Conservation (phyloP, 2,888 invertebrate genomes). For the Griposia aprilina region DNA sequence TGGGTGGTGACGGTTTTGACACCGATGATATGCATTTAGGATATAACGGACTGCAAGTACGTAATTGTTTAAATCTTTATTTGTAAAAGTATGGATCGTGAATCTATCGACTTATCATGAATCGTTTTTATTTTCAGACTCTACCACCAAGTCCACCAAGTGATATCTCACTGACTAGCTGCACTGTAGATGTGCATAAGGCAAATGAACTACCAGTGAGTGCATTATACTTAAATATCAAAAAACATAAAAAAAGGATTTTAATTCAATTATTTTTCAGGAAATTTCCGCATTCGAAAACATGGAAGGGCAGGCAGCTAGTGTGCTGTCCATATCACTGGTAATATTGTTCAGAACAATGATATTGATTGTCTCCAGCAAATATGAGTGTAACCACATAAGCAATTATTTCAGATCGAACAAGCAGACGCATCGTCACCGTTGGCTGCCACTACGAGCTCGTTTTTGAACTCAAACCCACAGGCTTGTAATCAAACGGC, state of each 20-base stretch:
- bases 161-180: neutral
- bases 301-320: slow-evolving; percentile 13
- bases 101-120: neutral
- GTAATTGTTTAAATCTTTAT: neutral
- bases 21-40: neutral
- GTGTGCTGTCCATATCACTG: slow-evolving; percentile 13
- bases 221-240: neutral
- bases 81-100: neutral
- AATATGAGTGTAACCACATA: neutral
- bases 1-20: neutral
- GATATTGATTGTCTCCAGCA: neutral
- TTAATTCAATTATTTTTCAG: slow-evolving; percentile 5
- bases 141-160: neutral
- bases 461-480: neutral
- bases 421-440: neutral
- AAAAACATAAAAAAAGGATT: neutral
- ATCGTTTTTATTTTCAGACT: slow-evolving; percentile 1
- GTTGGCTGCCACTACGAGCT: neutral
- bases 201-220: neutral
- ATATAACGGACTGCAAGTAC: slow-evolving; percentile 7
- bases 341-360: slow-evolving; percentile 7
- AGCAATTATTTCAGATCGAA: slow-evolving; percentile 11
- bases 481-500: neutral
- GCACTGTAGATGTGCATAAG: neutral
- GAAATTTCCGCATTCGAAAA: neutral